A percentile compares a stretch with the other conserved stretches of the same genome.
Conservation (phyloP, 2,888 invertebrate species). For the Lamellibrachia columna region DNA sequence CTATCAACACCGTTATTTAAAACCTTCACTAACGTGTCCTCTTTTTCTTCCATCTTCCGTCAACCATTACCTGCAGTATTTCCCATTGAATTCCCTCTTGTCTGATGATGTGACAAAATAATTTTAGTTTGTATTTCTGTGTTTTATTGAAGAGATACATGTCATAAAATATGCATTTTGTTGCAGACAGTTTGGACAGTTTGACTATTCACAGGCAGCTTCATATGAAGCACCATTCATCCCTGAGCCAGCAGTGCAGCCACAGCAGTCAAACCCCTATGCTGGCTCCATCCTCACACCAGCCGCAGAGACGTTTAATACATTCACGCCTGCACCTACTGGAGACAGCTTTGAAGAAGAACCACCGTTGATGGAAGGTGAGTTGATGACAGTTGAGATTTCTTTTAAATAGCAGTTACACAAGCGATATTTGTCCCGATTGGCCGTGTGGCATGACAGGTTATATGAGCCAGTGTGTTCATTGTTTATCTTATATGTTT, state of each 20-base stretch:
- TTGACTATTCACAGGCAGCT: not conserved
- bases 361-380: conserved; percentile 22
- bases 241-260: not conserved
- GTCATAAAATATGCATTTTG: not conserved
- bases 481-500: not conserved
- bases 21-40: too few relatives aligned
- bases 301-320: not conserved
- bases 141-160: not conserved
- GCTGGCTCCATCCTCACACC: conserved; percentile 14
- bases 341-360: conserved; percentile 9
- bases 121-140: too few relatives aligned
- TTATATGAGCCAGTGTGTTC: not conserved
- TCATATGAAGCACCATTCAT: not conserved
- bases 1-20: too few relatives aligned
- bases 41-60: too few relatives aligned
- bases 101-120: too few relatives aligned
- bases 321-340: not conserved
- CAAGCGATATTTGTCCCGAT: too few relatives aligned
- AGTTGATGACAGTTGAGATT: not conserved
- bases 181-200: not conserved
- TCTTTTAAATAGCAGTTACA: too few relatives aligned
- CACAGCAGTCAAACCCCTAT: conserved; percentile 13
- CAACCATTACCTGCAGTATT: too few relatives aligned
- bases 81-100: too few relatives aligned
- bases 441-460: too few relatives aligned